Base-by-base conservation (phyloP, 2,113 vertebrate genomes). In the Rhabdomys dilectus region DNA sequence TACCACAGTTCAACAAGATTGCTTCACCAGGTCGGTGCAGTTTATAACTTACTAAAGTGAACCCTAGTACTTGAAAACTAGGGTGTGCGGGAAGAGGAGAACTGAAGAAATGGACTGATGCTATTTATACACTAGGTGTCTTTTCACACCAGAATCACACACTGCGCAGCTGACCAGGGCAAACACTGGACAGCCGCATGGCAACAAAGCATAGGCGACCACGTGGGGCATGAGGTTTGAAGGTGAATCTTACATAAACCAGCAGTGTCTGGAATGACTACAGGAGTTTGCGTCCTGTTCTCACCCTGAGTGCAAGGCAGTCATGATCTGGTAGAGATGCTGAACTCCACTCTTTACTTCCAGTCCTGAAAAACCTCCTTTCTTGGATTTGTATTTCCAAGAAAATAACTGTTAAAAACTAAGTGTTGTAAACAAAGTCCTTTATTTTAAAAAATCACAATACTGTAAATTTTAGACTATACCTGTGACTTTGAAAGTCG, bases 371-470 rank as follows among this genome's bases (percentile, higher is more conserved):
- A 96, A 96, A 91, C 34, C 70, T 64, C 82, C 72, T 26, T 13
- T 93, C 51, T 62, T 88, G 19, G 17, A 60, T 94, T n/a, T 68
- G 66, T 86, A 16, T 81, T 97, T 72, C 81, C 60, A 97, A 88
- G 58, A 93, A 94, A 91, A 84, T 36, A 26, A 70, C 24, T 95
- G 0, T 6, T 89, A 88, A 96, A 29, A 66, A 36, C 29, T 86
- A 93, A 62, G 73, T 58, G 86, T 22, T 76, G 80, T 81, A 31
- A 66, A 31, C 16, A 12, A 94, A 64, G 6, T 81, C 31, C 39
- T 51, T 81, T 58, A 10, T 62, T 36, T n/a, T 3, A 16, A 84
- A 92, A 22, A 88, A 93, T 17, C 5, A 90, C 85, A 75, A 51
- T 36, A 60, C 73, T 3, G 72, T 68, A 64, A 78, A 91, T 22